Conservation (phyloP, 2,797 vertebrate species). For the Triplophysa bombifrons region DNA sequence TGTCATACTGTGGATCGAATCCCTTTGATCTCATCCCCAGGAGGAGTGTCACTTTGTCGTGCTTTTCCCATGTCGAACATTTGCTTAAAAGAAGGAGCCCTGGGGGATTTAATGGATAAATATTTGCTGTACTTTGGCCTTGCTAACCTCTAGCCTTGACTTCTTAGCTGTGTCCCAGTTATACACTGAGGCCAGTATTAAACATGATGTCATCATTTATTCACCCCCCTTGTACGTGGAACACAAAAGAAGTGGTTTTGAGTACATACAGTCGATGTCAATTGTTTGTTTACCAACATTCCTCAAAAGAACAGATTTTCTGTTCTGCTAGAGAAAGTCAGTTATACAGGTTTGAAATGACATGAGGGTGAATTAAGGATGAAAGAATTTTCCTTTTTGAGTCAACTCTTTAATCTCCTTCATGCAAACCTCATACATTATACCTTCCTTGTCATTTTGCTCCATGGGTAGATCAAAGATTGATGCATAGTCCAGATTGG, state of each 20-base stretch:
- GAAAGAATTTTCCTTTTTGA: too few relatives aligned
- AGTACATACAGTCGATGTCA: too few relatives aligned
- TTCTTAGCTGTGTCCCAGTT: not conserved
- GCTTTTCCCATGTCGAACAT: not conserved
- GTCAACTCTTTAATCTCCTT: not conserved
- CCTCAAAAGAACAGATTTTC: too few relatives aligned
- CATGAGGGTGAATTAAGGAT: too few relatives aligned
- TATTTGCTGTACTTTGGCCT: not conserved
- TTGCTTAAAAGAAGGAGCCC: not conserved
- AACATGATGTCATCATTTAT: not conserved
- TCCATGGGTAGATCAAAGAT: constrained; percentile 36
- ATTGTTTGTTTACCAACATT: too few relatives aligned
- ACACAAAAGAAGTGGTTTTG: too few relatives aligned
- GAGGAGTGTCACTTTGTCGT: not conserved
- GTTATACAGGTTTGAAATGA: too few relatives aligned
- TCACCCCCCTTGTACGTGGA: too few relatives aligned
- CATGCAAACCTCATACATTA: constrained; percentile 42
- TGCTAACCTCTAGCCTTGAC: not conserved
- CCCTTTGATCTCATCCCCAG: not conserved
- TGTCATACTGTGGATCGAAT: not conserved
- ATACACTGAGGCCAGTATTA: not conserved
- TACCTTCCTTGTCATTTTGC: constrained; percentile 41
- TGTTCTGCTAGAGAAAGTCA: too few relatives aligned
- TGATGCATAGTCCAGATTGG: not conserved
- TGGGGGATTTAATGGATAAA: not conserved